Evolutionary conservation across 2,888 invertebrate genomes (phyloP).

Genomic region (Salpingus planirostris): DNA sequence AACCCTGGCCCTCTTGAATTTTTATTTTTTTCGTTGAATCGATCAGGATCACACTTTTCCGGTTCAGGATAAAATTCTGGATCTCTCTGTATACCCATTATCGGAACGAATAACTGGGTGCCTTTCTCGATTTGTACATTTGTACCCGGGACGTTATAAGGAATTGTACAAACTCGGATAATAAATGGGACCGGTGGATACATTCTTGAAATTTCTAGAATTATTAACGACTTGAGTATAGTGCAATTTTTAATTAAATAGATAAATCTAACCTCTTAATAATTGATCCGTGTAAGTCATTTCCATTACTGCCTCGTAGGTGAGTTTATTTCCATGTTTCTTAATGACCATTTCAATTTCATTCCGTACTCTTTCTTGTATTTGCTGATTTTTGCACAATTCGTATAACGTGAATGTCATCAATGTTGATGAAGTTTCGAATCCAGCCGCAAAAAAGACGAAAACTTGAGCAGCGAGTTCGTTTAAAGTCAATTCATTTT

Average conservation of each 20-base stretch:
- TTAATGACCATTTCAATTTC: slow-evolving; percentile 6
- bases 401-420: slow-evolving; percentile 10
- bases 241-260: no score
- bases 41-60: slow-evolving; percentile 18
- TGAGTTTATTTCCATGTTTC: slow-evolving; percentile 4
- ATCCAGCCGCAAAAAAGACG: slow-evolving; percentile 18
- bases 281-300: slow-evolving; percentile 35
- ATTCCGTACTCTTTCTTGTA: slow-evolving; percentile 7
- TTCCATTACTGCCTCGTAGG: slow-evolving; percentile 8
- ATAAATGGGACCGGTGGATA: background rate
- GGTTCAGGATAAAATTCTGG: slow-evolving; percentile 29
- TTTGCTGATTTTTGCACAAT: slow-evolving; percentile 5
- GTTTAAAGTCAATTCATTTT: slow-evolving; percentile 5
- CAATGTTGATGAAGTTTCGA: slow-evolving; percentile 11
- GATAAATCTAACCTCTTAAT: slow-evolving; percentile 25
- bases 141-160: slow-evolving; percentile 1
- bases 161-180: background rate
- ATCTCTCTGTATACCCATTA: slow-evolving; percentile 30
- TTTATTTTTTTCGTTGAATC: slow-evolving; percentile 20
- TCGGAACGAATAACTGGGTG: slow-evolving; percentile 23
- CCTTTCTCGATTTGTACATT: slow-evolving; percentile 20
- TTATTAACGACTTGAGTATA: no score
- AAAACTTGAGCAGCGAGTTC: slow-evolving; percentile 15
- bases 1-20: slow-evolving; percentile 7
- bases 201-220: background rate